Evolutionary conservation across 2,888 invertebrate species (phyloP).

Genomic region (Homarus gammarus): DNA sequence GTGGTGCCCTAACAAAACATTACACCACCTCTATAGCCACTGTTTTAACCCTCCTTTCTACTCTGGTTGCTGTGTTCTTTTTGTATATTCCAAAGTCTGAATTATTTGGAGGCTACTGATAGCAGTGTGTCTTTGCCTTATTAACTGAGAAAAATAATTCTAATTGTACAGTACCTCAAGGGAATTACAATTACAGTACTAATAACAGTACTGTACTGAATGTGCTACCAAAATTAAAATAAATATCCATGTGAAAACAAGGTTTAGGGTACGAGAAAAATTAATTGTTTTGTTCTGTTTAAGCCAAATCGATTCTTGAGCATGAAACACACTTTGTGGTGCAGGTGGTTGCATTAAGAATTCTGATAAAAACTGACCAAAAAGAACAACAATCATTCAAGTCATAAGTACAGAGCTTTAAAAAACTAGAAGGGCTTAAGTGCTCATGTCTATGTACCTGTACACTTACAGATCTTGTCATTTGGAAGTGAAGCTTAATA

Average conservation of each 20-base stretch:
- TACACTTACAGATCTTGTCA: neutral
- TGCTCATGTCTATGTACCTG: neutral
- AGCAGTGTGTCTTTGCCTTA: too few species aligned
- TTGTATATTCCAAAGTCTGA: too few species aligned
- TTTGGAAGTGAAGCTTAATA: neutral
- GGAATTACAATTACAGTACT: too few species aligned
- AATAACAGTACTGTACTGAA: too few species aligned
- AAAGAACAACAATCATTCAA: neutral
- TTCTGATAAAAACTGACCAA: neutral
- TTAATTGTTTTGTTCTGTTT: neutral
- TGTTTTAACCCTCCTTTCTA: too few species aligned
- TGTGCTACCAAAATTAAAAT: neutral
- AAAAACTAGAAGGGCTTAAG: neutral
- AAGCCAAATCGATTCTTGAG: neutral
- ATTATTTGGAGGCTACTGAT: too few species aligned
- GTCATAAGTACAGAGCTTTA: neutral
- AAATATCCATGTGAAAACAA: slow-evolving; percentile 4
- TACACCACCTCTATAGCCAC: too few species aligned
- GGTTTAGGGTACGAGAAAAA: neutral
- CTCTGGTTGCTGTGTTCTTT: too few species aligned
- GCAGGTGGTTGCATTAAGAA: slow-evolving; percentile 2
- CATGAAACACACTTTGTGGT: neutral
- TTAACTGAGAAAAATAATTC: too few species aligned
- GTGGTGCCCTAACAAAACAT: too few species aligned
- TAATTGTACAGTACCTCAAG: too few species aligned